Conservation (phyloP, 2,797 vertebrate genomes). For the Platalea minor region DNA sequence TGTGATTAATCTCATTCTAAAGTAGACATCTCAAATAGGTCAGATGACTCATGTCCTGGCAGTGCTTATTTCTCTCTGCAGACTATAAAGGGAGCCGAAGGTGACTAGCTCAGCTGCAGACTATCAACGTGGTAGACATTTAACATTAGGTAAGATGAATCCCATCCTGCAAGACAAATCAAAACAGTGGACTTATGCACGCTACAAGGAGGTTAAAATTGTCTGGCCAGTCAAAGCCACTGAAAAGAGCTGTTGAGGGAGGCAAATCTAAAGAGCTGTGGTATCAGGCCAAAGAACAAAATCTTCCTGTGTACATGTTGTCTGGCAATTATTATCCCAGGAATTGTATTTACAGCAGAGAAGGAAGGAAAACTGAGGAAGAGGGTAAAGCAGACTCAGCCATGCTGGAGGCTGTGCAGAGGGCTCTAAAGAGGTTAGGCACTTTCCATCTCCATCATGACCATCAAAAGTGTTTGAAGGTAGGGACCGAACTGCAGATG, state of each 20-base stretch:
- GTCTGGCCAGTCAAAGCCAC: not conserved
- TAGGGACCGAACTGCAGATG: not conserved
- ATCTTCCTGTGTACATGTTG: not conserved
- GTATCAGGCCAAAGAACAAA: not conserved
- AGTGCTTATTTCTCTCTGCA: conserved; percentile 28
- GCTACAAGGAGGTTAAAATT: not conserved
- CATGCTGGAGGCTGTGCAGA: not conserved
- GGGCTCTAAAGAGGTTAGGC: not conserved
- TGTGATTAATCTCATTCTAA: conserved; percentile 35
- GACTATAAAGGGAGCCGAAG: not conserved
- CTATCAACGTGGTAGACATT: not conserved
- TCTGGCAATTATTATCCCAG: not conserved
- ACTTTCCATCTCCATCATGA: not conserved
- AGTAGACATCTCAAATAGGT: conserved; percentile 51
- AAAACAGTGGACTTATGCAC: not conserved
- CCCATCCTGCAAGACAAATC: not conserved
- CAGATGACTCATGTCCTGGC: conserved; percentile 61
- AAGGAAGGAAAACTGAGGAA: not conserved
- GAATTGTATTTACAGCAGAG: not conserved
- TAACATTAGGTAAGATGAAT: not conserved
- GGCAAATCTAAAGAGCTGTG: not conserved
- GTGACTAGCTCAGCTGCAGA: conserved; percentile 18
- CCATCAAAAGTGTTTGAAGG: accelerated
- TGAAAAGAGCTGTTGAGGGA: not conserved
- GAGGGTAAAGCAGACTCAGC: not conserved